phyloP scores from a whole-genome alignment of 1,140 invertebrate genomes.

The Drosophila persimilis region DNA sequence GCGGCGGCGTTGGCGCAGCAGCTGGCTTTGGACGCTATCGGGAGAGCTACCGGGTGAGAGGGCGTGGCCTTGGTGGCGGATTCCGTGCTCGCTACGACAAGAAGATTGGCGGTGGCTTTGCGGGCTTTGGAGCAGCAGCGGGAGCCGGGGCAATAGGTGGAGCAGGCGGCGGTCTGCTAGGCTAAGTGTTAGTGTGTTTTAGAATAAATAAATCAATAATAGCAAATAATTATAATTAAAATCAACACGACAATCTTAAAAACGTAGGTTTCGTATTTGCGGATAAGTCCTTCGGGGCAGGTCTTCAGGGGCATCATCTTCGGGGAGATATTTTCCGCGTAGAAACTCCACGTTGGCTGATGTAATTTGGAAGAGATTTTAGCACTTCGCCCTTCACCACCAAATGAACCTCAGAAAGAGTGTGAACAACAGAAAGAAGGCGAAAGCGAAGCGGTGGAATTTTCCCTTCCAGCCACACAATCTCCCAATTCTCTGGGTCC shows the following conservation, averaged over 20 bases:
- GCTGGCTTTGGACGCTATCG: conserved; percentile 70
- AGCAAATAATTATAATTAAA: background rate
- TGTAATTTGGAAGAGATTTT: too few relatives aligned
- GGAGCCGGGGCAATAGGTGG: conserved; percentile 46
- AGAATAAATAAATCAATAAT: conserved; percentile 1
- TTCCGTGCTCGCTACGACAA: conserved; percentile 66
- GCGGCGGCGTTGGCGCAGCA: conserved; percentile 57
- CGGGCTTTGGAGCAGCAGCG: conserved; percentile 33
- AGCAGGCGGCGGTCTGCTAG: conserved; percentile 46
- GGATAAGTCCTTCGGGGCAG: too few relatives aligned
- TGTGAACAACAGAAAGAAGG: too few relatives aligned
- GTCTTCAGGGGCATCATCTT: too few relatives aligned
- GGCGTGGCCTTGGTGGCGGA: conserved; percentile 68
- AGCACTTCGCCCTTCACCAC: too few relatives aligned
- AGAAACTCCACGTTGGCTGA: too few relatives aligned
- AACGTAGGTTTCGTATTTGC: too few relatives aligned
- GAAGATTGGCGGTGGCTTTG: conserved; percentile 52
- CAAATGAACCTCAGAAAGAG: too few relatives aligned
- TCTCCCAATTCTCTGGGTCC: too few relatives aligned
- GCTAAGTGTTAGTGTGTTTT: conserved; percentile 22
- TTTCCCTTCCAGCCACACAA: too few relatives aligned
- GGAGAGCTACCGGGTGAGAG: conserved; percentile 59
- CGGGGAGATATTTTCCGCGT: too few relatives aligned
- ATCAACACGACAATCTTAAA: background rate
- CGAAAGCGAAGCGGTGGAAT: too few relatives aligned